phyloP scores from a whole-genome alignment of 1,140 invertebrate species.

The Drosophila oshimai region DNA sequence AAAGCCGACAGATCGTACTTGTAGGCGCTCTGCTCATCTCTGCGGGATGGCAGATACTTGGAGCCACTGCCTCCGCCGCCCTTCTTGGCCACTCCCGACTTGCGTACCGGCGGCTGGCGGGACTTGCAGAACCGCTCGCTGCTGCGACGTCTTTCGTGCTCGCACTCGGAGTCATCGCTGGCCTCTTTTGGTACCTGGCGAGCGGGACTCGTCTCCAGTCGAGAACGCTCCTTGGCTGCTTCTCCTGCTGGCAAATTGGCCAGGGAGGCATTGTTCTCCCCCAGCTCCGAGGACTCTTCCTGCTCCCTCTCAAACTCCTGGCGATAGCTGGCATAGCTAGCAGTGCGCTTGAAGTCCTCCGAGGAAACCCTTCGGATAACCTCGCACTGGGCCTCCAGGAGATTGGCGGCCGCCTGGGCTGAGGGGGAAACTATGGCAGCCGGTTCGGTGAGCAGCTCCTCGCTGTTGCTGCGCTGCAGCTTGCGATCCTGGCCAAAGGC shows the following conservation, averaged over 20 bases:
- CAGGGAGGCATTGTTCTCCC: slow-evolving; percentile 67
- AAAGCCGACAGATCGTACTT: slow-evolving; percentile 78
- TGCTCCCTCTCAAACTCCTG: slow-evolving; percentile 67
- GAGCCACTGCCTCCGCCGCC: slow-evolving; percentile 34
- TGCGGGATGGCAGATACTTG: slow-evolving; percentile 65
- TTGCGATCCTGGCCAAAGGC: slow-evolving; percentile 88
- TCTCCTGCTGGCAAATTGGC: slow-evolving; percentile 50
- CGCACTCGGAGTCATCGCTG: slow-evolving; percentile 84
- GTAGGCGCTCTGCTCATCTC: slow-evolving; percentile 74
- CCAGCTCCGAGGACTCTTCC: slow-evolving; percentile 21
- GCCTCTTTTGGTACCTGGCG: slow-evolving; percentile 69
- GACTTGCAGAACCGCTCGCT: slow-evolving; percentile 82
- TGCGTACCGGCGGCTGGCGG: slow-evolving; percentile 75
- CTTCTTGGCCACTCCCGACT: slow-evolving; percentile 73
- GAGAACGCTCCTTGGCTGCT: slow-evolving; percentile 58
- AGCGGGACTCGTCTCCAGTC: slow-evolving; percentile 74
- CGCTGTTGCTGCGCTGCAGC: slow-evolving; percentile 89
- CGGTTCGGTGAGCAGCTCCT: slow-evolving; percentile 83
- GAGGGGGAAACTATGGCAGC: background rate
- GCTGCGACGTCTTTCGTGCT: slow-evolving; percentile 72
- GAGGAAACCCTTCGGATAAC: slow-evolving; percentile 77
- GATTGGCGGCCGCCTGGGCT: slow-evolving; percentile 14
- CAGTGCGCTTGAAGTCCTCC: slow-evolving; percentile 77
- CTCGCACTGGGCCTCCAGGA: slow-evolving; percentile 42
- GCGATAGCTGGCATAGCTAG: slow-evolving; percentile 67